Evolutionary conservation across 2,888 invertebrate genomes (phyloP), one percentile per base, ranked within the genome.

Genomic region (Ptychoptera albimana): DNA sequence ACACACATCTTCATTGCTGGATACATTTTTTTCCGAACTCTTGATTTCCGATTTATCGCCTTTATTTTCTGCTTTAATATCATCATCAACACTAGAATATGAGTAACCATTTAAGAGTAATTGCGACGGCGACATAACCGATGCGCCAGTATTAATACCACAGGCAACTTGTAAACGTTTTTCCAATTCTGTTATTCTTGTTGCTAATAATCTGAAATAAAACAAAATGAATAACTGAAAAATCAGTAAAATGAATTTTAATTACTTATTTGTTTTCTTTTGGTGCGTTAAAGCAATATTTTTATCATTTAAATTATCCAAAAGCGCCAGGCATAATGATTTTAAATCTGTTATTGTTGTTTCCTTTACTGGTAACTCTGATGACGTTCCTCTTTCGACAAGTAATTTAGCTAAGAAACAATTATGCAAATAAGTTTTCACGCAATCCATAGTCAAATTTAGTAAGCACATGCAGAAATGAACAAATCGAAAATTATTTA

Each of bases 261-360:
- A 56, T 58, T 69, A 83, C 83, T 79, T 82, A 62, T 89, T 91
- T 6, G 88, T 82, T 65, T 85, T 84, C 55, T 83, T 77, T 55
- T 88, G 88, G 66, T 89, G 89, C 49, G 79, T 77, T 29, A 89
- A 63, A 1, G 87, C 87, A 46, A 85, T 69, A 41, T 81, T 82
- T 65, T 89, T 89, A 58, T 91, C 89, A 62, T 83, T 85, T 34
- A 89, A 68, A 39, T 86, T 78, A 59, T 91, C 89, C 53, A 89
- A 69, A 35, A 91, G 65, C 7, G 85, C 85, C 43, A 80, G 67
- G 51, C 86, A 82, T 13, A 89, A 64, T 2, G 82, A 79, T 54
- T 82, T 81, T 37, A 88, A 66, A 61, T 89, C 88, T 11, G 77
- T 71, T 49, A 82, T 72, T 2, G 82, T 82, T 51, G 77, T 75